These are phyloP conservation scores for Scophthalmus maximus DNA, from an alignment of 2,113 vertebrate genomes.

Conservation along the genomic window DNA sequence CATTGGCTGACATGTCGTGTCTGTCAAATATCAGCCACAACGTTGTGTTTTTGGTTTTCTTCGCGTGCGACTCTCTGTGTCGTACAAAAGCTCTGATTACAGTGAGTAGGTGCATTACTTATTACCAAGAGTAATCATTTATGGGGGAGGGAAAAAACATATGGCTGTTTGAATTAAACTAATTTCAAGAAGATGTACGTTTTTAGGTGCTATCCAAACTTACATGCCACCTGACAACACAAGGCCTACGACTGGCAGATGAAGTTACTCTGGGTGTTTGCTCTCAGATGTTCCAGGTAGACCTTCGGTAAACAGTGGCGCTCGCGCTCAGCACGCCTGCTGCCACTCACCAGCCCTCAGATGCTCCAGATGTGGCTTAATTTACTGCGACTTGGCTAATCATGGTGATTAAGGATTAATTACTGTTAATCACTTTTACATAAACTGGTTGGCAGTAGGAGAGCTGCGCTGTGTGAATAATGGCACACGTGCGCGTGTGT, in stretches of 20 bases:
- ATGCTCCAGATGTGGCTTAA: slow-evolving; percentile 99
- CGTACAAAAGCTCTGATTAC: no score
- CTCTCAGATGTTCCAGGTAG: slow-evolving; percentile 84
- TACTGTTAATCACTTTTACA: slow-evolving; percentile 99
- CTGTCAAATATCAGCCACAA: no score
- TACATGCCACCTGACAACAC: background rate
- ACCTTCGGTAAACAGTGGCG: slow-evolving; percentile 88
- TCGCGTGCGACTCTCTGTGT: no score
- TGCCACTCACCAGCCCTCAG: slow-evolving; percentile 88
- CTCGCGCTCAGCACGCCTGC: slow-evolving; percentile 85
- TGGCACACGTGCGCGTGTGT: slow-evolving; percentile 84
- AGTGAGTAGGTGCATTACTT: no score
- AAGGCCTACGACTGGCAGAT: background rate
- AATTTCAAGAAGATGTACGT: no score
- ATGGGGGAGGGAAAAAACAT: no score
- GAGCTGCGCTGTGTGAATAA: slow-evolving; percentile 92
- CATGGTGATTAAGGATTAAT: slow-evolving; percentile 99
- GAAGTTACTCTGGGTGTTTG: slow-evolving; percentile 9
- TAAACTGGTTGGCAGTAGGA: slow-evolving; percentile 98
- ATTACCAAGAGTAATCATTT: no score
- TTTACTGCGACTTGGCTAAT: slow-evolving; percentile 99
- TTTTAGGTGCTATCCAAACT: background rate
- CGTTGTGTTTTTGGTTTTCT: no score
- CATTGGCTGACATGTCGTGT: no score
- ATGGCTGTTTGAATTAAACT: slow-evolving; percentile 1